These are phyloP conservation scores for Diachasmimorpha longicaudata DNA, from an alignment of 1,140 invertebrate genomes.

Conservation along the genomic window DNA sequence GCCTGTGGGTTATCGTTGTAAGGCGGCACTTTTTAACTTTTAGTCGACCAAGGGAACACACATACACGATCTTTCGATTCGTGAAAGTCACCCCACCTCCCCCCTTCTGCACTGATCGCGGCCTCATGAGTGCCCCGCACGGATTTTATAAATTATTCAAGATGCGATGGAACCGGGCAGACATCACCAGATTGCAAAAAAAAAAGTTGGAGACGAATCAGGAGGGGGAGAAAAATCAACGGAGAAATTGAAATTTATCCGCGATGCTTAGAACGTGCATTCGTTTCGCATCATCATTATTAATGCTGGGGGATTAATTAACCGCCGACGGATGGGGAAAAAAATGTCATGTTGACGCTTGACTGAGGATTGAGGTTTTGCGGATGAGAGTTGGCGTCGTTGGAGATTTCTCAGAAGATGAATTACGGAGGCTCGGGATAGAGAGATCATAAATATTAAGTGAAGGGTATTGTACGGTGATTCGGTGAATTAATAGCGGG, in stretches of 20 bases:
- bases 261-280: conserved; percentile 26
- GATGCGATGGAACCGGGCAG: conserved; percentile 21
- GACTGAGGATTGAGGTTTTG: background rate
- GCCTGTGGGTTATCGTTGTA: conserved; percentile 22
- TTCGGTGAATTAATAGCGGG: background rate
- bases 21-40: conserved; percentile 20
- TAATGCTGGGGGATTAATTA: conserved; percentile 22
- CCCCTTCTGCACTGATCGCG: background rate
- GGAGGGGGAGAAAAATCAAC: background rate
- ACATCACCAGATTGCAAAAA: conserved; percentile 30
- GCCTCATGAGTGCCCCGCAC: background rate
- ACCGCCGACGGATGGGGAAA: background rate
- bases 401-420: background rate
- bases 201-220: conserved; percentile 9
- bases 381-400: background rate
- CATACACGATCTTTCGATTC: conserved; percentile 5
- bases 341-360: background rate
- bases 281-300: conserved; percentile 19
- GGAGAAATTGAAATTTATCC: conserved; percentile 44
- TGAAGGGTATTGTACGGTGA: background rate
- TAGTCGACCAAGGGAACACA: background rate
- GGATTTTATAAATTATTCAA: conserved; percentile 21
- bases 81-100: background rate
- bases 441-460: background rate
- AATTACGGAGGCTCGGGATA: background rate